These are phyloP conservation scores for Scopus umbretta DNA, from an alignment of 2,113 vertebrate genomes.

Conservation along the genomic window DNA sequence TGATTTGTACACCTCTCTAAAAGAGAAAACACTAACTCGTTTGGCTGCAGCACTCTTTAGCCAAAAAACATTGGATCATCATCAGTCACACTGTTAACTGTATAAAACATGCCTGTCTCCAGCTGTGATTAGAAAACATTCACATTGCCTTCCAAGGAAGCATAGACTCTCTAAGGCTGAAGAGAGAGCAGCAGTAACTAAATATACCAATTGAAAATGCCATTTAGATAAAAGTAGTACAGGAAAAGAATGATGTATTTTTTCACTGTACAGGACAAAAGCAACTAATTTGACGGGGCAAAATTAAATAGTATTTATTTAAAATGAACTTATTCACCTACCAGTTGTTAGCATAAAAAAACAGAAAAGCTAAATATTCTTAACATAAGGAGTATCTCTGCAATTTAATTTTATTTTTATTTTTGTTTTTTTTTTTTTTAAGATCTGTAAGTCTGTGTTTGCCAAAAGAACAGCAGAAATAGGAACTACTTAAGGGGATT, in stretches of 20 bases:
- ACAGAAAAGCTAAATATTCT: neutral
- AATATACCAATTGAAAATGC: neutral
- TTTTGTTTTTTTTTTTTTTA: too few relatives aligned
- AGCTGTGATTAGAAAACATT: neutral
- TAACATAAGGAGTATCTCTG: neutral
- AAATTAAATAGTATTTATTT: neutral
- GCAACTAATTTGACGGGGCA: neutral
- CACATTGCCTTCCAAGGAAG: conserved; percentile 13
- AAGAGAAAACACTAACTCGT: neutral
- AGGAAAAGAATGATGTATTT: neutral
- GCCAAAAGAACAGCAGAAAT: neutral
- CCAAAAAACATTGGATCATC: neutral
- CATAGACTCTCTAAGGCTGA: neutral
- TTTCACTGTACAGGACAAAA: neutral
- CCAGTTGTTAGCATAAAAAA: neutral
- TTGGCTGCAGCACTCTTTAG: neutral
- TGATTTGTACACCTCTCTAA: neutral
- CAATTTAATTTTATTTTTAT: neutral
- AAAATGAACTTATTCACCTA: neutral
- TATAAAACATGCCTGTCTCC: neutral
- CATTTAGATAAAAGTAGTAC: neutral
- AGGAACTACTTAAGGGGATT: neutral
- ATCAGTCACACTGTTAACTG: neutral
- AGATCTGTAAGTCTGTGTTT: neutral
- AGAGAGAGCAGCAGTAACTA: neutral